Evolutionary conservation across 2,888 invertebrate genomes (phyloP).

Genomic region (Chironomus riparius): DNA sequence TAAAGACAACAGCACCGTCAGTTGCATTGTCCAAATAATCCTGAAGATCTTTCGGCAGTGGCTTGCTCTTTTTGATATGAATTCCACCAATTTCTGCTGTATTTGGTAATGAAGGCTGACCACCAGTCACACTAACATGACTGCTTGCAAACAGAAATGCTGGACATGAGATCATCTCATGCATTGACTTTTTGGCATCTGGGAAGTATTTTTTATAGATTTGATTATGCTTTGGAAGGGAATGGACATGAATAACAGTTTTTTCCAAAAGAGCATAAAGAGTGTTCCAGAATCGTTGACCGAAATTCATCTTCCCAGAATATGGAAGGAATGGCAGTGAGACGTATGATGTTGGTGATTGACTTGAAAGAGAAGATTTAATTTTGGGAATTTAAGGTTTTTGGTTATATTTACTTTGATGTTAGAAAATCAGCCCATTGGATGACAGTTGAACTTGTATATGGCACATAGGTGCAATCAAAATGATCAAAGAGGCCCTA

Average conservation of each 20-base stretch:
- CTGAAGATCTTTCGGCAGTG: background rate
- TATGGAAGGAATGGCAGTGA: background rate
- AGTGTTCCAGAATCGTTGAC: slow-evolving; percentile 11
- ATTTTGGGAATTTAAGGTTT: too few species aligned
- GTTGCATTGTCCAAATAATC: background rate
- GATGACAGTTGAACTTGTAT: background rate
- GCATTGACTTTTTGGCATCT: background rate
- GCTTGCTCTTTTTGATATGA: background rate
- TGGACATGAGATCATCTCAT: background rate
- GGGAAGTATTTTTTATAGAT: background rate
- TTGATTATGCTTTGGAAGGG: too few species aligned
- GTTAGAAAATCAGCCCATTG: slow-evolving; percentile 22
- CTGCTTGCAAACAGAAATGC: background rate
- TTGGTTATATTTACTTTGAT: background rate
- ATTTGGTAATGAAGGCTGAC: background rate
- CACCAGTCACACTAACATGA: background rate
- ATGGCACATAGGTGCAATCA: slow-evolving; percentile 30
- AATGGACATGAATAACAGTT: too few species aligned
- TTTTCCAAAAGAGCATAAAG: background rate
- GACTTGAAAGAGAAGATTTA: background rate
- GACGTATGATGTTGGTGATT: slow-evolving; percentile 2
- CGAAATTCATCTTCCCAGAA: slow-evolving; percentile 12
- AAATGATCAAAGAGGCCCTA: slow-evolving; percentile 28
- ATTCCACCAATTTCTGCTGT: background rate
- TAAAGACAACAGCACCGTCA: background rate